Evolutionary conservation across 2,797 vertebrate genomes (phyloP).

Genomic region (Acipenser transmontanus): DNA sequence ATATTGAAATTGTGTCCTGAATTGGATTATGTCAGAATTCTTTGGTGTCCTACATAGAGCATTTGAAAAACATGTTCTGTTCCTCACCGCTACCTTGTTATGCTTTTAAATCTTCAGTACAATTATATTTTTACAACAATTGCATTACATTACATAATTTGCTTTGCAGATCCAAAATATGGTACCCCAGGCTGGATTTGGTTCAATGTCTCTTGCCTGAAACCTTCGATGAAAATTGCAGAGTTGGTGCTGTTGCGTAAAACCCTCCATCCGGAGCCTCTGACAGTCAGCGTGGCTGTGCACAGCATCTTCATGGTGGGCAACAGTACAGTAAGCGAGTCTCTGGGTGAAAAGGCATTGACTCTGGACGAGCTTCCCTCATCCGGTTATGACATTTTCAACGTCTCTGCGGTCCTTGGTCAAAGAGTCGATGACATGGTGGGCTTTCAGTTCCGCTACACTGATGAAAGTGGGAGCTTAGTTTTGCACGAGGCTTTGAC

Average conservation of each 20-base stretch:
- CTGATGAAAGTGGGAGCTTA: constrained; percentile 56
- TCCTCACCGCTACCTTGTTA: background rate
- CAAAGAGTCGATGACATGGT: constrained; percentile 24
- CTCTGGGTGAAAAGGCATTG: constrained; percentile 46
- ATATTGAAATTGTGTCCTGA: no score
- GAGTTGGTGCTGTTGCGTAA: constrained; percentile 58
- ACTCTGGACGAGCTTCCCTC: constrained; percentile 41
- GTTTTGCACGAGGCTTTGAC: constrained; percentile 54
- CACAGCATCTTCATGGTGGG: constrained; percentile 36
- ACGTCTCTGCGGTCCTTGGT: constrained; percentile 43
- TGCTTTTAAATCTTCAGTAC: background rate
- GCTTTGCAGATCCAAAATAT: constrained; percentile 30
- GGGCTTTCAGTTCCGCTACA: constrained; percentile 55
- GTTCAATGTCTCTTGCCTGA: constrained; percentile 49
- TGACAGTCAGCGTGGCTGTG: constrained; percentile 49
- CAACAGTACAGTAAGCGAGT: constrained; percentile 26
- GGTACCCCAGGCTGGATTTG: constrained; percentile 53
- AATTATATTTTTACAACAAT: background rate
- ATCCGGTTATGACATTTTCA: constrained; percentile 58
- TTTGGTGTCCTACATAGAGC: background rate
- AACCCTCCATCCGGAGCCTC: constrained; percentile 44
- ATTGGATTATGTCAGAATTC: no score
- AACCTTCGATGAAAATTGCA: constrained; percentile 41
- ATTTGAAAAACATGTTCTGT: constrained; percentile 1
- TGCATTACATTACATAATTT: no score